Conservation (phyloP, 2,113 vertebrate genomes). For the Istiophorus platypterus region DNA sequence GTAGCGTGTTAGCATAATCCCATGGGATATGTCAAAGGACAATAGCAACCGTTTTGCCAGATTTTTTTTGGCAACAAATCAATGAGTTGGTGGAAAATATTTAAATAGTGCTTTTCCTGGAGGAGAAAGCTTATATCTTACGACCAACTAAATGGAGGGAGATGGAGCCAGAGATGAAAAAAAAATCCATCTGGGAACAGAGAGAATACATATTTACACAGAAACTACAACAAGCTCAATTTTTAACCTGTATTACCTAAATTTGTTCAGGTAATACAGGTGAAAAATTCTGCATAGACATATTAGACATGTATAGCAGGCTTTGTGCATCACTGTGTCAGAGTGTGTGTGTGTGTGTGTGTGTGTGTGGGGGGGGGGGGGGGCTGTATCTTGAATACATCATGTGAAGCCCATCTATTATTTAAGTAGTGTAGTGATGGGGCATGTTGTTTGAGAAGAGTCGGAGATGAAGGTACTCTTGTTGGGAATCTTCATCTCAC, state of each 20-base stretch:
- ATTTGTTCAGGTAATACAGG: too few relatives aligned
- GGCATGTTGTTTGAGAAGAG: slow-evolving; percentile 46
- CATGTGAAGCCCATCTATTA: slow-evolving; percentile 56
- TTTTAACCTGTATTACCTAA: neutral
- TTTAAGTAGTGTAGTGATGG: slow-evolving; percentile 52
- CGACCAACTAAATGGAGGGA: neutral
- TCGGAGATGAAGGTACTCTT: slow-evolving; percentile 41
- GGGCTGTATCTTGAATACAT: slow-evolving; percentile 41
- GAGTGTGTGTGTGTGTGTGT: slow-evolving; percentile 8
- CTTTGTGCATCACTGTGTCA: slow-evolving; percentile 6
- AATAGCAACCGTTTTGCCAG: slow-evolving; percentile 3
- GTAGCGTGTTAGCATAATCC: slow-evolving; percentile 25
- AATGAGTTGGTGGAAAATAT: slow-evolving; percentile 8
- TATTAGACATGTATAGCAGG: slow-evolving; percentile 14
- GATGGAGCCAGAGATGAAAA: neutral
- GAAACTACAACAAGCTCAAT: neutral
- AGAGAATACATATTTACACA: neutral
- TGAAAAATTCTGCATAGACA: too few relatives aligned
- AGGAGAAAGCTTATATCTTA: neutral
- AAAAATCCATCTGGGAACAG: neutral
- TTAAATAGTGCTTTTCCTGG: slow-evolving; percentile 6
- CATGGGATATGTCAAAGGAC: slow-evolving; percentile 7
- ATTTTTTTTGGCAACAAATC: slow-evolving; percentile 3
- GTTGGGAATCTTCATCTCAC: slow-evolving; percentile 49
- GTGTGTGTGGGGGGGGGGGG: neutral